Base-by-base conservation (phyloP, 2,113 vertebrate genomes). In the Riparia riparia region DNA sequence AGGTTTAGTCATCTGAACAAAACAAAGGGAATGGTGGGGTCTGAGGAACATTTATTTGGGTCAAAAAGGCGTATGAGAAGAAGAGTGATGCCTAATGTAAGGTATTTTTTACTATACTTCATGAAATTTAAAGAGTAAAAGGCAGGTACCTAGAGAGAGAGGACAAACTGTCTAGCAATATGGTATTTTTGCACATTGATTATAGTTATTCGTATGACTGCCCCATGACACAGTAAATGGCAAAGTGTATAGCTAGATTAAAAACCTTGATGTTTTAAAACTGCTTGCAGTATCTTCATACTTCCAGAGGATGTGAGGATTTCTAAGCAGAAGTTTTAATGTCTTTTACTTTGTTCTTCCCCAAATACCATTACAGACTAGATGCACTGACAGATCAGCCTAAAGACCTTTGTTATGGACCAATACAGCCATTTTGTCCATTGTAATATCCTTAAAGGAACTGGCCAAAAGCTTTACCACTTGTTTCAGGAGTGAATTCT, bases 161-260 rank as follows among this genome's bases (percentile, higher is more conserved):
- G 31, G 3, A 2, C 0, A 57, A 69, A 53, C 17, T 80, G 13
- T 32, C 19, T 51, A 61, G 3, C 3, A 74, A 31, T 18, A 34
- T 72, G 32, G 6, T 44, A n/a, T 7, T 73, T 92, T 68, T 66
- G 3, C 10, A 45, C 5, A 31, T 8, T 31, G 6, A 32, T 15
- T 66, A 54, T 10, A 24, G 7, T 7, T 70, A 66, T 66, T 24
- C 39, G 3, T 10, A 31, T 32, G 5, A 61, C 60, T 82, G 10
- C 19, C 7, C 12, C 13, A 10, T 37, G 37, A 54, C 7, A 42
- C 0, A 0, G 10, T 56, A 76, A 87, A 61, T 32, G 2, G 19
- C 2, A 60, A 79, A 57, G 9, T 5, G 4, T 32, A 32, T 4
- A 41, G 0, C 8, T 49, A 28, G 5, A 51, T 26, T 32, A 14